phyloP scores from a whole-genome alignment of 2,888 invertebrate species.

The Nymphalis polychloros region DNA sequence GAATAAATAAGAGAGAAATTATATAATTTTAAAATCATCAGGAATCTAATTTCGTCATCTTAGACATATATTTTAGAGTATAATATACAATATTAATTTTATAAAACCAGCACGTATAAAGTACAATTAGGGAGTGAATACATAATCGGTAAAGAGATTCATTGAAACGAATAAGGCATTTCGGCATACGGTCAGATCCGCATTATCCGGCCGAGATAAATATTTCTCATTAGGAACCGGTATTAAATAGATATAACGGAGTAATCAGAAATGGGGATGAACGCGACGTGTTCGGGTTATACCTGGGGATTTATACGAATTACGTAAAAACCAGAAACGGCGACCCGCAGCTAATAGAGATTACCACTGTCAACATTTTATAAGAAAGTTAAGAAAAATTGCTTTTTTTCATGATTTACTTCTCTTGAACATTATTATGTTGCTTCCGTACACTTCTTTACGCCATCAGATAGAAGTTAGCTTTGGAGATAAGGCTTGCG shows the following conservation, averaged over 20 bases:
- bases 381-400: neutral
- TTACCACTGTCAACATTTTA: neutral
- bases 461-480: too few relatives aligned
- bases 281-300: constrained; percentile 15
- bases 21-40: too few relatives aligned
- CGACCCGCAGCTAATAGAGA: neutral
- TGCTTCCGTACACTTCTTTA: neutral
- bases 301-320: constrained; percentile 22
- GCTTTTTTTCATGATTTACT: neutral
- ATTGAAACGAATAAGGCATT: constrained; percentile 15
- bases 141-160: neutral
- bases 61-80: too few relatives aligned
- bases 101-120: neutral
- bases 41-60: too few relatives aligned
- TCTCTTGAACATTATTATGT: neutral
- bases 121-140: neutral
- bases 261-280: constrained; percentile 27
- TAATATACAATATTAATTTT: too few relatives aligned
- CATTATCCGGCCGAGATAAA: constrained; percentile 13
- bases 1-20: too few relatives aligned
- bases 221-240: constrained; percentile 22
- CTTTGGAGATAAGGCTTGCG: too few relatives aligned
- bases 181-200: constrained; percentile 9
- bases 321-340: constrained; percentile 14
- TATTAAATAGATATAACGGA: constrained; percentile 20